A percentile compares a stretch with the other conserved stretches of the same genome.
phyloP scores from a whole-genome alignment of 2,113 vertebrate species.

The Empidonax traillii region DNA sequence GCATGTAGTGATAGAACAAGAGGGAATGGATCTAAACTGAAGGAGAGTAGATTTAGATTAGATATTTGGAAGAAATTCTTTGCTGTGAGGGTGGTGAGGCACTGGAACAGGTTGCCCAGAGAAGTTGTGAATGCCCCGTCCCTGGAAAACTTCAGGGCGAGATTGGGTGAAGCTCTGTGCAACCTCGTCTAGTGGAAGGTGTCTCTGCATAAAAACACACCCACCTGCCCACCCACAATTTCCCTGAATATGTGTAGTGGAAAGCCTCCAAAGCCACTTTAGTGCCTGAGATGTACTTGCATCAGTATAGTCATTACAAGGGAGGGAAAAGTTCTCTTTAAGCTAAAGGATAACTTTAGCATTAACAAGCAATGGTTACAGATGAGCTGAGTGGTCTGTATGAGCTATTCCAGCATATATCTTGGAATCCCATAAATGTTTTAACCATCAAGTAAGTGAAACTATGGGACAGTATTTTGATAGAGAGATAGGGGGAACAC shows the following conservation, averaged over 20 bases:
- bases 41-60: not conserved
- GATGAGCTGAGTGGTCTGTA: not conserved
- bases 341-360: not conserved
- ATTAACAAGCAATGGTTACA: not conserved
- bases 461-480: not conserved
- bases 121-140: accelerated
- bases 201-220: not conserved
- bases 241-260: not conserved
- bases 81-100: not conserved
- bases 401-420: not conserved
- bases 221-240: not conserved
- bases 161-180: not conserved
- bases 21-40: not conserved
- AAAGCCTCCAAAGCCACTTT: not conserved
- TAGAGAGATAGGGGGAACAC: not conserved
- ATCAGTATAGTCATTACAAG: not conserved
- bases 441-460: not conserved
- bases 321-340: not conserved
- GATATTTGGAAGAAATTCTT: not conserved
- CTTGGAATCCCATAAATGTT: not conserved
- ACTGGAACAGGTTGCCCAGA: not conserved
- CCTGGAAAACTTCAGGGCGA: not conserved
- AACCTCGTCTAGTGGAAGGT: not conserved
- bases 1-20: not conserved
- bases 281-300: not conserved